phyloP scores from a whole-genome alignment of 2,888 invertebrate genomes.

The Caprella mutica region DNA sequence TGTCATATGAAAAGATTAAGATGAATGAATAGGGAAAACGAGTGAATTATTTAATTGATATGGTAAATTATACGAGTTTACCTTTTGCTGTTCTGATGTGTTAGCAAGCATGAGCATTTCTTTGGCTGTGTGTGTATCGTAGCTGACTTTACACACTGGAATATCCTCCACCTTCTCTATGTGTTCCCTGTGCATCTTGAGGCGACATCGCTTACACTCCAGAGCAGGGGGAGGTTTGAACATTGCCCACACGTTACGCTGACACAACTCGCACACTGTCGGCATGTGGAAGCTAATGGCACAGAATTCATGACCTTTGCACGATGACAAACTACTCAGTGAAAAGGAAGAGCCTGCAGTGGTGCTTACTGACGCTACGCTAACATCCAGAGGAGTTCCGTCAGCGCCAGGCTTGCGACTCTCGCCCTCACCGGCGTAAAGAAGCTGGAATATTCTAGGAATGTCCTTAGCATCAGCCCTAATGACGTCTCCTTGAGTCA shows the following conservation, averaged over 20 bases:
- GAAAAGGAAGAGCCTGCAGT: constrained; percentile 38
- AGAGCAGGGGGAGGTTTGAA: constrained; percentile 94
- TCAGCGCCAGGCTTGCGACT: constrained; percentile 44
- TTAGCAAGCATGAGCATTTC: constrained; percentile 83
- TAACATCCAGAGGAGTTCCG: constrained; percentile 21
- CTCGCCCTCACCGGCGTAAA: constrained; percentile 95
- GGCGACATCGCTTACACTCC: constrained; percentile 91
- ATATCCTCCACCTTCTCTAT: constrained; percentile 69
- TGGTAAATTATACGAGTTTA: no score
- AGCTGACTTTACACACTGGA: constrained; percentile 91
- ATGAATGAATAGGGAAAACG: no score
- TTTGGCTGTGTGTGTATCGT: constrained; percentile 84
- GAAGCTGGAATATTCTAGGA: constrained; percentile 91
- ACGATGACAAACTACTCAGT: constrained; percentile 45
- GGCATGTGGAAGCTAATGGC: constrained; percentile 97
- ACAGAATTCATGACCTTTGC: constrained; percentile 91
- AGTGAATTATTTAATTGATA: no score
- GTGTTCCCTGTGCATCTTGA: constrained; percentile 97
- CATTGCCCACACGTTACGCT: constrained; percentile 94
- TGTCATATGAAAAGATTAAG: no score
- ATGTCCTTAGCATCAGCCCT: constrained; percentile 98
- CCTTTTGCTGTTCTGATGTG: constrained; percentile 73
- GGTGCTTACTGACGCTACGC: constrained; percentile 11
- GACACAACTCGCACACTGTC: constrained; percentile 93
- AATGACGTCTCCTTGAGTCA: constrained; percentile 98